phyloP scores from a whole-genome alignment of 1,140 invertebrate species.

The Nebria ingens region DNA sequence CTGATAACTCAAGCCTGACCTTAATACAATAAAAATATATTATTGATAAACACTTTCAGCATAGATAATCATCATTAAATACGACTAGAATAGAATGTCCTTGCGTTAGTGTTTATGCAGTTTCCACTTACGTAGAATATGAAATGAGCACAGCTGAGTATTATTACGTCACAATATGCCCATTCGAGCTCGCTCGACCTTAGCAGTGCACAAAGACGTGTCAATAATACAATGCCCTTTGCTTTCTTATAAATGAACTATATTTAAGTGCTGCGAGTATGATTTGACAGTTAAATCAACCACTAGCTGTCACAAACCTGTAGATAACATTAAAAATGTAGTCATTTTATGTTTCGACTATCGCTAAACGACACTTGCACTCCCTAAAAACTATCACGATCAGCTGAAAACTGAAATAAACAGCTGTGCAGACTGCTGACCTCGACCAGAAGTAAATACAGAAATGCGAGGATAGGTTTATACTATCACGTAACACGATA shows the following conservation, averaged over 20 bases:
- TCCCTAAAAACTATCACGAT: background rate
- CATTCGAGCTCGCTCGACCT: slow-evolving; percentile 1
- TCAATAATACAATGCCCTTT: slow-evolving; percentile 3
- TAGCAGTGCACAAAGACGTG: slow-evolving; percentile 5
- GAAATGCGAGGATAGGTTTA: no score
- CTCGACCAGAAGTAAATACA: background rate
- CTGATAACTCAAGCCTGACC: no score
- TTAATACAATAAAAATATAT: no score
- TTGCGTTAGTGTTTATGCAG: background rate
- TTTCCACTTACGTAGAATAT: background rate
- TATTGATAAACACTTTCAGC: no score
- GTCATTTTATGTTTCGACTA: background rate
- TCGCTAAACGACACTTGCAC: background rate
- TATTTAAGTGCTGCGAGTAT: background rate
- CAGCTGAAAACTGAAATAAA: slow-evolving; percentile 13
- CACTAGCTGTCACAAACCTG: slow-evolving; percentile 1
- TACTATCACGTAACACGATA: no score
- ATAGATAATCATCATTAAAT: no score
- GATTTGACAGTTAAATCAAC: background rate
- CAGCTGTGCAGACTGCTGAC: slow-evolving; percentile 10
- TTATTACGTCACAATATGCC: background rate
- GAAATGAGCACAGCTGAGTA: background rate
- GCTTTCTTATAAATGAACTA: background rate
- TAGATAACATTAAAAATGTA: background rate
- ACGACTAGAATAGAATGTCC: background rate